phyloP scores from a whole-genome alignment of 2,797 vertebrate genomes.

The Semaprochilodus insignis region DNA sequence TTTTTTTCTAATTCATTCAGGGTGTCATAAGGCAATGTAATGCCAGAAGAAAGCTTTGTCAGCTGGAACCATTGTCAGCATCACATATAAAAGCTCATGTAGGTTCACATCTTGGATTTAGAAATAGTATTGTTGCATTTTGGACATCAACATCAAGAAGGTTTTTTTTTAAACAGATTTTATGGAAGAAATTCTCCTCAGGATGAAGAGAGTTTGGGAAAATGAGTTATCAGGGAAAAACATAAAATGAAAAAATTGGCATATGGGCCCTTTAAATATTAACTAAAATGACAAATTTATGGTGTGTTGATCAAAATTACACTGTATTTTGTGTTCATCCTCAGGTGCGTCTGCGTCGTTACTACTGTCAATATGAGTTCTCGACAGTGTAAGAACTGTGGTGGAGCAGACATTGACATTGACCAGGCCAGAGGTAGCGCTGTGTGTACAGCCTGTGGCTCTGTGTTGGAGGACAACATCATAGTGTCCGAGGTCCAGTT shows the following conservation, averaged over 20 bases:
- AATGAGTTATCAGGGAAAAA: not conserved
- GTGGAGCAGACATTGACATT: conserved; percentile 90
- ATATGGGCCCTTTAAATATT: not conserved
- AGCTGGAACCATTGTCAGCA: too few relatives aligned
- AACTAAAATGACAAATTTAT: not conserved
- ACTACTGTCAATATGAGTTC: conserved; percentile 79
- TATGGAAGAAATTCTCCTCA: too few relatives aligned
- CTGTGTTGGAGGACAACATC: conserved; percentile 97
- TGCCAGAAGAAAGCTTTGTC: too few relatives aligned
- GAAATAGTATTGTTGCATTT: too few relatives aligned
- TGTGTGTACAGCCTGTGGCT: conserved; percentile 92
- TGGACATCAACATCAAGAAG: too few relatives aligned
- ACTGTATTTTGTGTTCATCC: not conserved
- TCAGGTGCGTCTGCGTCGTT: conserved; percentile 30
- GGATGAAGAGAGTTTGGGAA: too few relatives aligned
- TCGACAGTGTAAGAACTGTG: conserved; percentile 87
- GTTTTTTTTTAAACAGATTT: too few relatives aligned
- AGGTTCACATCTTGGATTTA: too few relatives aligned
- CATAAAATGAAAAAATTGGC: not conserved
- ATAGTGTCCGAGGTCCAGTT: conserved; percentile 98
- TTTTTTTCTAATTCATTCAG: too few relatives aligned
- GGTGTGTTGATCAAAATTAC: not conserved
- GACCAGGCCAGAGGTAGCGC: conserved; percentile 93
- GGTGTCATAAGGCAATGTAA: too few relatives aligned
- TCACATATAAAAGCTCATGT: too few relatives aligned